Evolutionary conservation across 1,140 invertebrate species (phyloP).

Genomic region (Neodiprion virginianus): DNA sequence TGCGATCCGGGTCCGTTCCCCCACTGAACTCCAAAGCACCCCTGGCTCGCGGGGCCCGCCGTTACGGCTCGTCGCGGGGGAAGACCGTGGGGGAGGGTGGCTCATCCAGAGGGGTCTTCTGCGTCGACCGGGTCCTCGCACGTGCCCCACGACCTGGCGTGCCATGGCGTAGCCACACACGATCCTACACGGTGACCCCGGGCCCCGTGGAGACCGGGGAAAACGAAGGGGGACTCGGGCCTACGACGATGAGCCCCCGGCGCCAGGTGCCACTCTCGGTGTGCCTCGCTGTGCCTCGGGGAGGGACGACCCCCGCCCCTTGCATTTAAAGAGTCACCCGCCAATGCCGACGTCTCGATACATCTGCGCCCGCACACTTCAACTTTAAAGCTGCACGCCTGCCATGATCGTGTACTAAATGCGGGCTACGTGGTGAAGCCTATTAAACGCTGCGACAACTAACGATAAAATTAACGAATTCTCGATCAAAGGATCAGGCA

Average conservation of each 20-base stretch:
- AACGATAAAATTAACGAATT: no score
- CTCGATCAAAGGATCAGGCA: no score
- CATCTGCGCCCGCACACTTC: neutral
- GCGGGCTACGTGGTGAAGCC: neutral
- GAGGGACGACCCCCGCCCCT: neutral
- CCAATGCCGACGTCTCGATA: neutral
- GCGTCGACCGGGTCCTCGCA: neutral
- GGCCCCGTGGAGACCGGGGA: neutral
- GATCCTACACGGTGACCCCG: neutral
- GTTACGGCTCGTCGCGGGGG: slow-evolving; percentile 6
- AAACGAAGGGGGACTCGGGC: neutral
- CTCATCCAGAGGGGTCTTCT: slow-evolving; percentile 2
- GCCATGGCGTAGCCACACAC: neutral
- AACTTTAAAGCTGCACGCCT: neutral
- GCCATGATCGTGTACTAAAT: neutral
- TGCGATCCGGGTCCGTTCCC: neutral
- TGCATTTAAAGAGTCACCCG: neutral
- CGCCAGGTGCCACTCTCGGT: slow-evolving; percentile 3
- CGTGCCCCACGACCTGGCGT: neutral
- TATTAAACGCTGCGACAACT: neutral
- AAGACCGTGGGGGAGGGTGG: neutral
- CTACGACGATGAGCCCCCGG: neutral
- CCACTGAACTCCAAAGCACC: neutral
- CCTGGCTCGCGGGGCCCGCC: neutral
- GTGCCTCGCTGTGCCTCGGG: neutral